Base-by-base conservation (phyloP, 2,113 vertebrate species). In the Colaptes auratus region DNA sequence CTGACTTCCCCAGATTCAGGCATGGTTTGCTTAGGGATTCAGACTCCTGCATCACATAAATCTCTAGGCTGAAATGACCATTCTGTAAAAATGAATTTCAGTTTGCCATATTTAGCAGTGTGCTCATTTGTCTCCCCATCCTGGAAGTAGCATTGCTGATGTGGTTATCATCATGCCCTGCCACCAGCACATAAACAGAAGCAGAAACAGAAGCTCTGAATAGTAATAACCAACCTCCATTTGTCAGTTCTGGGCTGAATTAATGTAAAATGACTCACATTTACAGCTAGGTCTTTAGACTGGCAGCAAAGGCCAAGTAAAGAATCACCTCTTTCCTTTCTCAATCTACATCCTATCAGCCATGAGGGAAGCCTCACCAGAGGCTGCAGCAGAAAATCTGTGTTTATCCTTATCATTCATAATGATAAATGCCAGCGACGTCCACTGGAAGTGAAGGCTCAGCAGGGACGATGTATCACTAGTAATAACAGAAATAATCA, bases 401-500 rank as follows among this genome's bases (percentile, higher is more conserved):
- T 5, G 3, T 94, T 93, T 71, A 89, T 81, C 69, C 25, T 83
- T 86, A 75, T 79, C 1, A 1, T 69, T 81, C 82, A 94, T 84
- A 86, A 95, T 72, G 80, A 91, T 66, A 75, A 94, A 95, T 81
- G 76, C 59, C 90, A 92, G 85, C 4, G 27, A 88, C 55, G 75
- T 19, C 60, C 55, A 69, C 50, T 89, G 83, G 86, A 95, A 96
- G 66, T 23, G 61, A 89, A 93, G 89, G 36, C 63, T 89, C 77
- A 79, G 66, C 55, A 81, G 82, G 85, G 79, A n/a, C 88, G 25
- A 71, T 72, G 65, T 46, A 92, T 90, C 86, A 90, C 83, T 20
- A 67, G 78, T 36, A 95, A 82, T 83, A 97, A 90, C 65, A 93
- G 55, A 90, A 92, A 94, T 88, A 95, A 96, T 95, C 88, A 95